Base-by-base conservation (phyloP, 2,888 invertebrate genomes). In the Raillietiella orientalis region DNA sequence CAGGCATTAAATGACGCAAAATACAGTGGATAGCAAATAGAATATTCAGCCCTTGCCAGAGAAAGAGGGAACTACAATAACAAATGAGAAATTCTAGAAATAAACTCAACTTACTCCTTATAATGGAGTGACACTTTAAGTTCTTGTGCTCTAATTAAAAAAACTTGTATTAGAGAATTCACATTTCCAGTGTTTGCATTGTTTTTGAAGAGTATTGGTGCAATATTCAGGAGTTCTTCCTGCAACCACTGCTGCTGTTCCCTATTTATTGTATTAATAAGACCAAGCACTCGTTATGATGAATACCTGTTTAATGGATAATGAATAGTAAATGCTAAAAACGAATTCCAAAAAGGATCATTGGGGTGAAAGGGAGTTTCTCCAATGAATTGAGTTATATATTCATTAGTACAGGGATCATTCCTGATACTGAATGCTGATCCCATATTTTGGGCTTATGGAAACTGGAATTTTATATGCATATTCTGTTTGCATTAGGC, bases 21-120 rank as follows among this genome's bases (percentile, higher is more conserved):
- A 70, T 38, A 35, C 48, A 49, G 8, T 87, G 59, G 30, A 87
- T 63, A 14, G 84, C 69, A 40, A 84, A 79, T 24, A 96, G 47
- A 0, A 77, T 71, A 49, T 93, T 93, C 47, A 71, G 77, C 0
- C 77, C 67, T 46, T 90, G 87, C 79, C 84, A 87, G 26, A 74
- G 67, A 37, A 79, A 63, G 38, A 66, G 53, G 35, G 59, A 59
- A 38, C 66, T 66, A 41, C 29, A 56, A 56, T 34, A 28, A 26
- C 31, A 33, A 22, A 31, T 29, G 38, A 34, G 29, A 32, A 12
- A 26, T 28, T 13, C 13, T 26, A 8, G 2, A 20, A 32, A 3
- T 16, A 12, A 11, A 6, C 30, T 26, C 28, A 28, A 50, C 60
- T 54, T 52, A 82, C 82, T 75, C 74, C 43, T 84, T 72, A 43